phyloP scores from a whole-genome alignment of 1,140 invertebrate genomes.

The Sitobion miscanthi region DNA sequence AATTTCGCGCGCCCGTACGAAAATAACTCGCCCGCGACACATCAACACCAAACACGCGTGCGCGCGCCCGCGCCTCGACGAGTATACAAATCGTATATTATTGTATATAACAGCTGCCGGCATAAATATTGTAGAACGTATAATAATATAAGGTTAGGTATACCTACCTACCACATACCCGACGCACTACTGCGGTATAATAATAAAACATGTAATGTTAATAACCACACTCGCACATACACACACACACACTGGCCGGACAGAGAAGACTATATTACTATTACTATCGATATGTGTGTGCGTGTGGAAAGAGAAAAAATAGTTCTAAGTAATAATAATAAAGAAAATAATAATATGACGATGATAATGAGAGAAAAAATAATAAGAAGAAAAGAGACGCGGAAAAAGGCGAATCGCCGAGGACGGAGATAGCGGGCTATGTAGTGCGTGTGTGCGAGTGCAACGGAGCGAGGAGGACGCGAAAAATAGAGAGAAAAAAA shows the following conservation, averaged over 20 bases:
- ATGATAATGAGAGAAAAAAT: not conserved
- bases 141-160: not conserved
- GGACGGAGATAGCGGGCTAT: not conserved
- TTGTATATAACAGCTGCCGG: not conserved
- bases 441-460: not conserved
- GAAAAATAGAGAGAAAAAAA: conserved; percentile 46
- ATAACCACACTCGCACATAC: not conserved
- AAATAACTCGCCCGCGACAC: conserved; percentile 14
- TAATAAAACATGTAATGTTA: not conserved
- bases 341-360: not conserved
- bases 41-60: not conserved
- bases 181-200: not conserved
- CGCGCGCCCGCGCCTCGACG: not conserved
- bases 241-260: not conserved
- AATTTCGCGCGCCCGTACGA: not conserved
- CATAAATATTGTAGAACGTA: not conserved
- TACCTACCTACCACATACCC: not conserved
- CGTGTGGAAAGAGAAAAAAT: not conserved
- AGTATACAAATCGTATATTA: conserved; percentile 17
- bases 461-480: not conserved
- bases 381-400: conserved; percentile 9
- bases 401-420: not conserved
- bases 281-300: not conserved
- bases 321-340: not conserved
- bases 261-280: not conserved